phyloP scores from a whole-genome alignment of 2,113 vertebrate genomes.

The Carlito syrichta region DNA sequence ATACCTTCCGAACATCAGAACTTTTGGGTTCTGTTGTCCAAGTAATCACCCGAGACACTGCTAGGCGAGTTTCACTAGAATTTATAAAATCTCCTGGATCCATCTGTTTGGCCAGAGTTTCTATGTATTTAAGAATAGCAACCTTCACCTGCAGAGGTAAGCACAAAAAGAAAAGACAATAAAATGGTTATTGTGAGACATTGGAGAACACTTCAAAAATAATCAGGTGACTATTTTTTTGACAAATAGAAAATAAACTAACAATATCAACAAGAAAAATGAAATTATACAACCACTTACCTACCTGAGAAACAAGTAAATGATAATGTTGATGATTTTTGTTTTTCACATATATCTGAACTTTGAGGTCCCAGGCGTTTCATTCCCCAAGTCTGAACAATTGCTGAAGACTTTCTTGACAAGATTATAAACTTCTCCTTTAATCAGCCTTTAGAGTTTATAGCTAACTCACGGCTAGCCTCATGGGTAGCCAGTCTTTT shows the following conservation, averaged over 20 bases:
- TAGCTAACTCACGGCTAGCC: background rate
- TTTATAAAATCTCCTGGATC: conserved; percentile 96
- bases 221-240: background rate
- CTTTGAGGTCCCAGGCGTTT: background rate
- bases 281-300: background rate
- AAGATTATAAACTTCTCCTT: background rate
- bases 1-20: conserved; percentile 96
- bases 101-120: conserved; percentile 96
- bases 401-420: background rate
- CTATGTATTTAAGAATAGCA: conserved; percentile 96
- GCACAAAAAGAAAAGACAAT: conserved; percentile 7
- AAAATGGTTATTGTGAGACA: background rate
- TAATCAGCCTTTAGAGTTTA: background rate
- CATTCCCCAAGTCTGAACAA: background rate
- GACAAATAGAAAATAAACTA: background rate
- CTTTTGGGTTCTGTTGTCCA: conserved; percentile 99
- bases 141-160: conserved; percentile 92
- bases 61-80: conserved; percentile 96
- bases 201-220: background rate
- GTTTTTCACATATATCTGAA: background rate
- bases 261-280: background rate
- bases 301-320: background rate
- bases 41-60: conserved; percentile 96
- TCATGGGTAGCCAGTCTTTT: background rate
- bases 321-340: background rate